Evolutionary conservation across 2,113 vertebrate species (phyloP).

Genomic region (Python bivittatus): DNA sequence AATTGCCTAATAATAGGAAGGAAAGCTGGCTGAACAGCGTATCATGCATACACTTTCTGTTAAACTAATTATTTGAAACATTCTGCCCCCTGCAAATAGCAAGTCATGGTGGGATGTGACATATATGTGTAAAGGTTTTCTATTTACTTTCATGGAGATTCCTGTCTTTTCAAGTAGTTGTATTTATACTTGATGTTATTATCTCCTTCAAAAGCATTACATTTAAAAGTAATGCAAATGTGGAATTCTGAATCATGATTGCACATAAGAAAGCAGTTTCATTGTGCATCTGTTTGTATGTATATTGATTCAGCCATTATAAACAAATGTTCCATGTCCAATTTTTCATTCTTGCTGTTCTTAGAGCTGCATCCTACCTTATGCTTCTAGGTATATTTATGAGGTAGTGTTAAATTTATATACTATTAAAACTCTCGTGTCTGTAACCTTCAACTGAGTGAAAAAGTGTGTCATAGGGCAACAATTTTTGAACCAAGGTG

Average conservation of each 20-base stretch:
- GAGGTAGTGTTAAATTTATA: neutral
- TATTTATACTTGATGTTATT: neutral
- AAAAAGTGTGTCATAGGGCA: no score
- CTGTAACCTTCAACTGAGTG: no score
- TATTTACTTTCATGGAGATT: neutral
- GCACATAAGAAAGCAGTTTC: neutral
- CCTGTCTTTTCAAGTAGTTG: neutral
- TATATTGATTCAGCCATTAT: neutral
- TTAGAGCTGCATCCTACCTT: neutral
- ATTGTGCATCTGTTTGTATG: neutral
- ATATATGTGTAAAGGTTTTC: neutral
- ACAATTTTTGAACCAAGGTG: no score
- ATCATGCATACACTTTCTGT: neutral
- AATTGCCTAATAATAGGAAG: neutral
- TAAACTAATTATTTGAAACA: conserved; percentile 5
- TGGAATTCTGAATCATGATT: neutral
- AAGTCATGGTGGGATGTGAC: neutral
- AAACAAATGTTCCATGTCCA: neutral
- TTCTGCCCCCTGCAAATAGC: neutral
- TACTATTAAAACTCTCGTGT: no score
- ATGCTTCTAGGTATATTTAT: neutral
- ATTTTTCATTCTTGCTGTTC: neutral
- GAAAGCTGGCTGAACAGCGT: neutral
- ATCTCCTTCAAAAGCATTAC: neutral
- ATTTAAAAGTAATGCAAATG: neutral